These are phyloP conservation scores for Caerostris darwini DNA, from an alignment of 1,140 invertebrate genomes.

Conservation along the genomic window DNA sequence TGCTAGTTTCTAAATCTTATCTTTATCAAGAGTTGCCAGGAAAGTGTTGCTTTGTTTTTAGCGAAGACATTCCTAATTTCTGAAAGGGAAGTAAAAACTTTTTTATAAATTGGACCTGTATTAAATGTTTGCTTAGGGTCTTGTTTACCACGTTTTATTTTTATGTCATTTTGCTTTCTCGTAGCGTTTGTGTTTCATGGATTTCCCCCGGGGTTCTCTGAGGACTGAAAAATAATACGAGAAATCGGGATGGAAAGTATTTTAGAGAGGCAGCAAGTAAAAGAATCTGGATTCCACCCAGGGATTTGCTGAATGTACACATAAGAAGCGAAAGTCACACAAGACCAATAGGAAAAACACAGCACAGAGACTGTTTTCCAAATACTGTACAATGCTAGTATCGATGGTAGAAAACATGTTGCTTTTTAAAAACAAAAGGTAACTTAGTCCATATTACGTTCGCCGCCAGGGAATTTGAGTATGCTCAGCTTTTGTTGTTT, in stretches of 20 bases:
- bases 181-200: not conserved
- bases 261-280: not conserved
- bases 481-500: not conserved
- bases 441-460: not conserved
- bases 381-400: not conserved
- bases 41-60: conserved; percentile 1
- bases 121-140: conserved; percentile 1
- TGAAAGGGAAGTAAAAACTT: not conserved
- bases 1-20: conserved; percentile 9
- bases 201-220: not conserved
- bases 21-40: not conserved
- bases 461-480: not conserved
- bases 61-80: conserved; percentile 11
- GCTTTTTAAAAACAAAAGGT: not conserved
- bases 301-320: not conserved
- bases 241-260: not conserved
- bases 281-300: not conserved
- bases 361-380: not conserved
- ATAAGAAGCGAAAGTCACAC: not conserved
- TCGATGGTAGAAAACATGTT: not conserved
- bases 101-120: conserved; percentile 32
- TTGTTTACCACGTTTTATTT: conserved; percentile 4
- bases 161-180: not conserved
- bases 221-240: conserved; percentile 7
- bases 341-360: not conserved